Evolutionary conservation across 2,113 vertebrate genomes (phyloP).

Genomic region (Melanotaenia duboulayi): DNA sequence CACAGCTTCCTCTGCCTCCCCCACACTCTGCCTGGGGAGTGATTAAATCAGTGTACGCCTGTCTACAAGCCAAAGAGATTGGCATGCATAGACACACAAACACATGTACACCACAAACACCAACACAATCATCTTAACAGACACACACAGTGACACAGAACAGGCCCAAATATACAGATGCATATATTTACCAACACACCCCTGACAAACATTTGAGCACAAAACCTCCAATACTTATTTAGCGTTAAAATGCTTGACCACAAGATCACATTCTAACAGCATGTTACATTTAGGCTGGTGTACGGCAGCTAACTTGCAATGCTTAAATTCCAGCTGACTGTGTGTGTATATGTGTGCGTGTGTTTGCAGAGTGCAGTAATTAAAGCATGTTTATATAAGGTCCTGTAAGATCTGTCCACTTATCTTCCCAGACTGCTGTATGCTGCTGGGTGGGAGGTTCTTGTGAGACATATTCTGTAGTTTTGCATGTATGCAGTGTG

Average conservation of each 20-base stretch:
- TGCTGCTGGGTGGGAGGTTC: constrained; percentile 13
- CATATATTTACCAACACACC: constrained; percentile 57
- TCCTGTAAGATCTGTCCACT: constrained; percentile 9
- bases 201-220: constrained; percentile 55
- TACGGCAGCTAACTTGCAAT: constrained; percentile 19
- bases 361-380: constrained; percentile 10
- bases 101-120: constrained; percentile 43
- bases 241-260: constrained; percentile 41
- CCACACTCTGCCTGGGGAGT: constrained; percentile 75
- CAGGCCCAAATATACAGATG: constrained; percentile 35
- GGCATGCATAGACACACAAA: constrained; percentile 47
- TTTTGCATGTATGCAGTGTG: constrained; percentile 17
- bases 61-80: constrained; percentile 75
- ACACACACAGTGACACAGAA: constrained; percentile 47
- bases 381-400: constrained; percentile 12
- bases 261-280: constrained; percentile 41
- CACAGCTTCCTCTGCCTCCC: constrained; percentile 75
- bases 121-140: constrained; percentile 36
- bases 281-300: constrained; percentile 23
- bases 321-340: background rate
- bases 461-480: constrained; percentile 16
- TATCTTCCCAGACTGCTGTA: constrained; percentile 7
- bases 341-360: background rate
- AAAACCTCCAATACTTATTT: constrained; percentile 64
- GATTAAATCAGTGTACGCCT: constrained; percentile 81